A percentile compares a stretch with the other conserved stretches of the same genome.
Conservation (phyloP, 2,888 invertebrate species). For the Tiliacea citrago region DNA sequence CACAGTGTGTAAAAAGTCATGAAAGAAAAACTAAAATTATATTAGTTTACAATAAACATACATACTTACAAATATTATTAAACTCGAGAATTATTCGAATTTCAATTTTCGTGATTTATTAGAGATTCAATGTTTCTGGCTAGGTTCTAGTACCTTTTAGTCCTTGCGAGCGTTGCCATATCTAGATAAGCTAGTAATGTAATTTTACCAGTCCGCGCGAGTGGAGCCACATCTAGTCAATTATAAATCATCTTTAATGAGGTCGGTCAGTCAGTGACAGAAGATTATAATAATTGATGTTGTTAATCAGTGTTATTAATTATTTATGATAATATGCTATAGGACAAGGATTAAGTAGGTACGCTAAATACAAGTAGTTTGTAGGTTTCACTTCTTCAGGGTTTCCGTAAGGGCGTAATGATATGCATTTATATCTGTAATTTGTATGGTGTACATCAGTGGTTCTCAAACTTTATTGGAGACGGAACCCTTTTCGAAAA, state of each 20-base stretch:
- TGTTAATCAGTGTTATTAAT: constrained; percentile 23
- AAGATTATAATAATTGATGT: constrained; percentile 38
- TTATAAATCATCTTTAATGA: constrained; percentile 36
- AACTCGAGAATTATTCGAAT: too few species aligned
- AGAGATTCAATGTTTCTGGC: too few species aligned
- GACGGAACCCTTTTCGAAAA: too few species aligned
- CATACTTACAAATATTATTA: too few species aligned
- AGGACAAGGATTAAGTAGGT: background rate
- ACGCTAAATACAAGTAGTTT: background rate
- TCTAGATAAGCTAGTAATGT: background rate
- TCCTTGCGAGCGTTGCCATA: background rate
- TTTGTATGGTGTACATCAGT: too few species aligned
- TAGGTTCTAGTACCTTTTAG: too few species aligned
- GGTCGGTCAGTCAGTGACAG: constrained; percentile 33
- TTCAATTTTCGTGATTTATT: too few species aligned
- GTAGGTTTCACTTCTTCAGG: background rate
- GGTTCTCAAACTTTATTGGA: too few species aligned
- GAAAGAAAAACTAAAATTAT: too few species aligned
- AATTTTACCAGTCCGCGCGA: background rate
- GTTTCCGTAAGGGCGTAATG: background rate
- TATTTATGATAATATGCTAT: constrained; percentile 17
- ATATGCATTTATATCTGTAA: too few species aligned
- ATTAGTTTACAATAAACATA: too few species aligned
- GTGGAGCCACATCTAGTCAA: background rate
- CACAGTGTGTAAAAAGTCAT: too few species aligned